These are phyloP conservation scores for Ageneiosus marmoratus DNA, from an alignment of 2,113 vertebrate species.

Conservation along the genomic window DNA sequence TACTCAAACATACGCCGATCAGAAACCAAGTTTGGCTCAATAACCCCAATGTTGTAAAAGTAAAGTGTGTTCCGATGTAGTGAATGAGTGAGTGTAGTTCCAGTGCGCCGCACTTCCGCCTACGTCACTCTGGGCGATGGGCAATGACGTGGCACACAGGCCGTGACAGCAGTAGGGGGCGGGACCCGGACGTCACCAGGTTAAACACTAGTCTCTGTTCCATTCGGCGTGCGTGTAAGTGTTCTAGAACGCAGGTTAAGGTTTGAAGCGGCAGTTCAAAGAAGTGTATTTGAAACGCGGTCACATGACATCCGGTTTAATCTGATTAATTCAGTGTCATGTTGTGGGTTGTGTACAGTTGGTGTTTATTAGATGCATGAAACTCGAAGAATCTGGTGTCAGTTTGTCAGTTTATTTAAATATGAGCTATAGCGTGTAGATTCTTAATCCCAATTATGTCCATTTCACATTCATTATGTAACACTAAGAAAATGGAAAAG, in stretches of 20 bases:
- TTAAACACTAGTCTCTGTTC: not conserved
- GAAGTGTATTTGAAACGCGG: not conserved
- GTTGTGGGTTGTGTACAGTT: not conserved
- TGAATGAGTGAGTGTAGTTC: not conserved
- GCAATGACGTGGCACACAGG: conserved; percentile 39
- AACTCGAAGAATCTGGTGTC: not conserved
- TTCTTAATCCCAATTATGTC: not conserved
- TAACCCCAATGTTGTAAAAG: not conserved
- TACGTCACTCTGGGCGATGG: conserved; percentile 13
- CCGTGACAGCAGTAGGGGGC: not conserved
- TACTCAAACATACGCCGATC: not conserved
- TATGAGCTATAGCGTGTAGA: no score
- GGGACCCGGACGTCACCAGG: conserved; percentile 7
- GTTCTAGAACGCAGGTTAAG: not conserved
- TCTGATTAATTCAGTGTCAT: not conserved
- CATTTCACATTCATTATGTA: not conserved
- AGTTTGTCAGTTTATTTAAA: no score
- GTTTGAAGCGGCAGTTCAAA: not conserved
- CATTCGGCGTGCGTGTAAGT: not conserved
- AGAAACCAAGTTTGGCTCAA: not conserved
- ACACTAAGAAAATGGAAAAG: not conserved
- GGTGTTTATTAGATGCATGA: not conserved
- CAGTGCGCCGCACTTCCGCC: conserved; percentile 17
- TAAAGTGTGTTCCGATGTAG: not conserved
- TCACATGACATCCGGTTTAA: not conserved